These are phyloP conservation scores for Thaumatotibia leucotreta DNA, from an alignment of 1,140 invertebrate species.

Conservation along the genomic window DNA sequence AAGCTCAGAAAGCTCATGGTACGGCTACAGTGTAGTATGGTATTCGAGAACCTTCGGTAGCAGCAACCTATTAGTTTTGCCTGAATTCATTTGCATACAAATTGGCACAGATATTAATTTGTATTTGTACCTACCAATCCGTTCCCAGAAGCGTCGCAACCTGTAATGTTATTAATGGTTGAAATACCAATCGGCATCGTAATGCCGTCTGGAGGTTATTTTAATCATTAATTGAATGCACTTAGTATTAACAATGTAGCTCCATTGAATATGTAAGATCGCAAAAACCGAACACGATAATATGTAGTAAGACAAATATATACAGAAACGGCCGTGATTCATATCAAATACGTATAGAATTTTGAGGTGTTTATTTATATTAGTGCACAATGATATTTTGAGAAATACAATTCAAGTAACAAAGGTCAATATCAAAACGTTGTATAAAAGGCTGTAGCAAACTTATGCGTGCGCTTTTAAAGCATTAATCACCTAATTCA, in stretches of 20 bases:
- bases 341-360: too few species aligned
- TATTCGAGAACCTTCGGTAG: slow-evolving; percentile 21
- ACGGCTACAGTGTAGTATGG: too few species aligned
- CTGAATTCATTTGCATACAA: slow-evolving; percentile 66
- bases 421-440: too few species aligned
- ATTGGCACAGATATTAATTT: slow-evolving; percentile 53
- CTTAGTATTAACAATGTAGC: neutral
- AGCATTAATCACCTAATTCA: too few species aligned
- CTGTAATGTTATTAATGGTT: neutral
- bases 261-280: neutral
- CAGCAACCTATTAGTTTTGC: slow-evolving; percentile 49
- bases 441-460: too few species aligned
- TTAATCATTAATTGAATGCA: neutral
- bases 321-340: too few species aligned
- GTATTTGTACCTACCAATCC: slow-evolving; percentile 16
- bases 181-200: neutral
- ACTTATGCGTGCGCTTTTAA: too few species aligned
- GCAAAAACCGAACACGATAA: neutral
- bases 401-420: too few species aligned
- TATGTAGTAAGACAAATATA: too few species aligned
- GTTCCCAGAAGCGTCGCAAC: neutral
- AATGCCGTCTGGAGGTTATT: neutral
- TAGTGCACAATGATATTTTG: too few species aligned
- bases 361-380: too few species aligned
- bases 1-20: too few species aligned